phyloP scores from a whole-genome alignment of 2,888 invertebrate genomes.

The Melolontha melolontha region DNA sequence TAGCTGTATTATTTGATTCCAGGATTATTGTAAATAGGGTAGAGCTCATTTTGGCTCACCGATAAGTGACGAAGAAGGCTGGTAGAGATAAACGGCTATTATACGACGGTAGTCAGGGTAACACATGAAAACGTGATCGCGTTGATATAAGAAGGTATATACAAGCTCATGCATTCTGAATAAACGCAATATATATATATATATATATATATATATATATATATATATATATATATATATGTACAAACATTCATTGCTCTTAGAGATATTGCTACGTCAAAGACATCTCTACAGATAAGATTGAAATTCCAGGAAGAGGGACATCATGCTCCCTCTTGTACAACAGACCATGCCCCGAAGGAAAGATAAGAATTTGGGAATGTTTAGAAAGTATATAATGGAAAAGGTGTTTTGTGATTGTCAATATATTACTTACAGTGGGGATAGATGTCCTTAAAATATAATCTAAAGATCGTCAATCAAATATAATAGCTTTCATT shows the following conservation, averaged over 20 bases:
- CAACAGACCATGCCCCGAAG: constrained; percentile 11
- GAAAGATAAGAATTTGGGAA: constrained; percentile 9
- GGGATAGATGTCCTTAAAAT: no score
- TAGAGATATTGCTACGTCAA: constrained; percentile 28
- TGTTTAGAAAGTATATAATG: background rate
- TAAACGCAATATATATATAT: constrained; percentile 23
- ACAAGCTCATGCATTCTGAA: constrained; percentile 27
- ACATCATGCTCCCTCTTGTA: constrained; percentile 21
- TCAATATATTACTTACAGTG: background rate
- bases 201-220: background rate
- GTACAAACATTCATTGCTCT: constrained; percentile 14
- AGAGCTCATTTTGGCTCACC: constrained; percentile 50
- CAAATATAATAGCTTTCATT: no score
- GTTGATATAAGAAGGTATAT: background rate
- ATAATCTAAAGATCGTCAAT: no score
- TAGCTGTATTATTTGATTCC: constrained; percentile 2
- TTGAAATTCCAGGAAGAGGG: constrained; percentile 31
- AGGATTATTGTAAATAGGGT: constrained; percentile 24
- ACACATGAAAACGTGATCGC: constrained; percentile 20
- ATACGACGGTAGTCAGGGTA: background rate
- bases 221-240: no score
- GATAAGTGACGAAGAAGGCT: constrained; percentile 44
- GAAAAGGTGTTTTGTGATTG: background rate
- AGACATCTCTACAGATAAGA: constrained; percentile 38
- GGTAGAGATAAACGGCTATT: constrained; percentile 30